Evolutionary conservation across 92 coral and sea anemone species (phyloP).

Genomic region (Porites evermanni): DNA sequence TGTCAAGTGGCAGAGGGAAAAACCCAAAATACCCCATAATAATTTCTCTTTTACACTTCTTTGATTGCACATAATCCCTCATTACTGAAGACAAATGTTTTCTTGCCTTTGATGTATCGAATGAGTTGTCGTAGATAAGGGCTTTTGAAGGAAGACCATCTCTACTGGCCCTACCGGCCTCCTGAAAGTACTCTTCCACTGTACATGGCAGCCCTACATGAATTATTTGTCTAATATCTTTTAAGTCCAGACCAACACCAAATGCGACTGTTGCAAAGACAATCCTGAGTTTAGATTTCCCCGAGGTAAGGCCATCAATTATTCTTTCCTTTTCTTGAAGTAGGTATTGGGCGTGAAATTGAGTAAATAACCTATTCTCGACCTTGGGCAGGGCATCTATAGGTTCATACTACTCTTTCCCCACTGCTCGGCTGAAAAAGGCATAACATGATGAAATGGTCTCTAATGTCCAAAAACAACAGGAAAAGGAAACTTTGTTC

Average conservation of each 20-base stretch:
- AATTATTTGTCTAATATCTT: conserved; percentile 57
- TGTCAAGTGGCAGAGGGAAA: conserved; percentile 20
- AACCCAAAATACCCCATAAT: conserved; percentile 37
- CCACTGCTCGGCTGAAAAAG: conserved; percentile 53
- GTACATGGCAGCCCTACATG: conserved; percentile 77
- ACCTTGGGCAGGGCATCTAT: no score
- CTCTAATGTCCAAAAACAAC: conserved; percentile 69
- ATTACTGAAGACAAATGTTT: conserved; percentile 44
- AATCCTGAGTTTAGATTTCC: conserved; percentile 59
- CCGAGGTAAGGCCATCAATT: conserved; percentile 46
- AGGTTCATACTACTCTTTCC: neutral
- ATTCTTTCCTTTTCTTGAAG: no score
- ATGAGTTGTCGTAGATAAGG: conserved; percentile 45
- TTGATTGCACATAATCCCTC: conserved; percentile 47
- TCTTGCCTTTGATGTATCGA: conserved; percentile 55
- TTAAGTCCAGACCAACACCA: conserved; percentile 68
- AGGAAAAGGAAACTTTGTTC: conserved; percentile 66
- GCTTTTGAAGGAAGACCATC: conserved; percentile 73
- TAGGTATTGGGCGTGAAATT: no score
- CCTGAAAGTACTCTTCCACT: conserved; percentile 79
- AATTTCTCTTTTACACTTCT: conserved; percentile 45
- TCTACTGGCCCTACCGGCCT: conserved; percentile 64
- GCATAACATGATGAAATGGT: conserved; percentile 58
- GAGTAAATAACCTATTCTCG: no score
- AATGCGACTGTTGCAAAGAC: conserved; percentile 82